Evolutionary conservation across 2,113 vertebrate species (phyloP).

Genomic region (Sebastes schlegelii): DNA sequence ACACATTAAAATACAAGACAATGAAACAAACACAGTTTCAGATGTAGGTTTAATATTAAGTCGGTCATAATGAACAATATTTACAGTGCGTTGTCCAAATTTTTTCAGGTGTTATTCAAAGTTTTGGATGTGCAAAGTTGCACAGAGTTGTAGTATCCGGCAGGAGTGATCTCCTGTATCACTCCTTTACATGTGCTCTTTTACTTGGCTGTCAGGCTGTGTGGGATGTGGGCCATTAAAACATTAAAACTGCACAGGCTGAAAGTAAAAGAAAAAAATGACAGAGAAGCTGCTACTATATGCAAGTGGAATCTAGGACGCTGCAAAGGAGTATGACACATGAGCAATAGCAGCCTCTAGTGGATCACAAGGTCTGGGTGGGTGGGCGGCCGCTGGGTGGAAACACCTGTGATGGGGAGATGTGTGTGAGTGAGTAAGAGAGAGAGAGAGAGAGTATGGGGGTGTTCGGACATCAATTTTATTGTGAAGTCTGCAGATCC

Average conservation of each 20-base stretch:
- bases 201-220: too few relatives aligned
- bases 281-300: neutral
- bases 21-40: too few relatives aligned
- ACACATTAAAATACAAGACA: too few relatives aligned
- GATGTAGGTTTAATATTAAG: too few relatives aligned
- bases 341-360: slow-evolving; percentile 62
- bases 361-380: slow-evolving; percentile 44
- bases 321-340: slow-evolving; percentile 4
- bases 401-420: slow-evolving; percentile 20
- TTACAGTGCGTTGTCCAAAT: too few relatives aligned
- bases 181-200: too few relatives aligned
- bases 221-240: neutral
- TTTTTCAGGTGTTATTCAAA: too few relatives aligned
- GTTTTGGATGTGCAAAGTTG: too few relatives aligned
- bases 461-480: slow-evolving; percentile 44
- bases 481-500: slow-evolving; percentile 42
- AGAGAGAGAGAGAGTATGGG: slow-evolving; percentile 15
- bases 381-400: neutral
- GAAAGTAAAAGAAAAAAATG: slow-evolving; percentile 1
- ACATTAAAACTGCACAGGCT: neutral
- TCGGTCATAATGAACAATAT: too few relatives aligned
- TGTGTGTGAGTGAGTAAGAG: slow-evolving; percentile 5
- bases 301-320: slow-evolving; percentile 13
- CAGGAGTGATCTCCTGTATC: too few relatives aligned
- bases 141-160: too few relatives aligned